Conservation (phyloP, 2,888 invertebrate genomes). For the Slavum lentiscoides region DNA sequence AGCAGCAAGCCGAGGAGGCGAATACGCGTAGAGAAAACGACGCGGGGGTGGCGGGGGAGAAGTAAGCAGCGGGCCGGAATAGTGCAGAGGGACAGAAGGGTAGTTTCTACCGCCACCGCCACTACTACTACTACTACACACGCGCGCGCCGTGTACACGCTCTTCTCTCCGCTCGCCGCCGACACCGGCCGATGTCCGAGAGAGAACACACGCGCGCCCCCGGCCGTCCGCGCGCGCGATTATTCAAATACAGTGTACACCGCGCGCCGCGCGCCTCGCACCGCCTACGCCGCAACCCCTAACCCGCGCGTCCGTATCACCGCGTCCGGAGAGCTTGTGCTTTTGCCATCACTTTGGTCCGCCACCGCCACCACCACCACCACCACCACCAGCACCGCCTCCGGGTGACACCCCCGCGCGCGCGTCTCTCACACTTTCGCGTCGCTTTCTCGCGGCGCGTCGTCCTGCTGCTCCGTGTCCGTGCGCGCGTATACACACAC, state of each 20-base stretch:
- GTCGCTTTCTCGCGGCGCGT: constrained; percentile 31
- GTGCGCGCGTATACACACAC: neutral
- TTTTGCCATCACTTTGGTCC: constrained; percentile 53
- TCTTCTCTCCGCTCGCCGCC: constrained; percentile 30
- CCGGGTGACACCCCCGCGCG: too few species aligned
- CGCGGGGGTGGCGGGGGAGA: neutral
- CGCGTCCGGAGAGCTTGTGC: constrained; percentile 44
- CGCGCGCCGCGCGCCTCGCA: neutral
- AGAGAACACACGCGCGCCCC: constrained; percentile 52
- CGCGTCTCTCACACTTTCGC: neutral
- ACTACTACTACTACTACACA: neutral
- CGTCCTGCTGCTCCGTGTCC: constrained; percentile 4
- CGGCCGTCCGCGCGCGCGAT: constrained; percentile 53
- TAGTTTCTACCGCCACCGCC: constrained; percentile 15
- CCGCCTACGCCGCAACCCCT: neutral
- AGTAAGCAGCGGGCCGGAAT: constrained; percentile 31
- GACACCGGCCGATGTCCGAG: constrained; percentile 51
- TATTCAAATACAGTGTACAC: constrained; percentile 49
- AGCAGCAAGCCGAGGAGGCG: constrained; percentile 1
- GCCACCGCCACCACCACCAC: constrained; percentile 15
- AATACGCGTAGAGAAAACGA: neutral
- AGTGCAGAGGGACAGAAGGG: constrained; percentile 15
- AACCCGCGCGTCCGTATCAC: neutral
- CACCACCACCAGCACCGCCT: constrained; percentile 20
- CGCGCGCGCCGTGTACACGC: neutral